Conservation (phyloP, 2,797 vertebrate genomes). For the Sarcophilus harrisii region DNA sequence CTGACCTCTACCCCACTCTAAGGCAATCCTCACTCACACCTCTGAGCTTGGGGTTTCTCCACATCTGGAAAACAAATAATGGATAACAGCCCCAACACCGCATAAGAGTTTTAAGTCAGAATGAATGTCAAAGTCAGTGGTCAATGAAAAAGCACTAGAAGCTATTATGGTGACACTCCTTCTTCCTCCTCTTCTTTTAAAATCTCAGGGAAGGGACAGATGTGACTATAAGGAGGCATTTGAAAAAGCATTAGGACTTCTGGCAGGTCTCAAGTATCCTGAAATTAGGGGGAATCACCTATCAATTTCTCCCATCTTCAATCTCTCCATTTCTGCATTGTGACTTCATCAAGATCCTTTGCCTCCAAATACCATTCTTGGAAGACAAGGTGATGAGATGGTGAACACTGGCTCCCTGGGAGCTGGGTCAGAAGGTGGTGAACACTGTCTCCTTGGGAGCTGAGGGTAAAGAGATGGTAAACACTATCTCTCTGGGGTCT, state of each 20-base stretch:
- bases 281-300: not conserved
- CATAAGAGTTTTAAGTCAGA: not conserved
- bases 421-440: not conserved
- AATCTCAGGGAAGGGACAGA: not conserved
- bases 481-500: too few relatives aligned
- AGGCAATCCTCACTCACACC: not conserved
- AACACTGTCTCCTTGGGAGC: not conserved
- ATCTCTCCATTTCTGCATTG: not conserved
- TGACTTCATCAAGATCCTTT: not conserved
- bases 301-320: not conserved
- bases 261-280: not conserved
- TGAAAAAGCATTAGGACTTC: not conserved
- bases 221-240: not conserved
- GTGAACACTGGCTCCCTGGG: too few relatives aligned
- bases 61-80: not conserved
- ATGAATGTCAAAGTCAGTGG: not conserved
- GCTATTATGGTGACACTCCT: too few relatives aligned
- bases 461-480: not conserved
- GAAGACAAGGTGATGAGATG: too few relatives aligned
- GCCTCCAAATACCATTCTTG: not conserved
- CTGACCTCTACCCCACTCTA: not conserved
- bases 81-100: not conserved
- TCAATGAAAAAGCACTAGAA: too few relatives aligned
- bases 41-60: not conserved
- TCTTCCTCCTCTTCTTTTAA: not conserved